Evolutionary conservation across 2,888 invertebrate genomes (phyloP), one percentile per base, ranked within the genome.

Genomic region (Idaea dimidiata): DNA sequence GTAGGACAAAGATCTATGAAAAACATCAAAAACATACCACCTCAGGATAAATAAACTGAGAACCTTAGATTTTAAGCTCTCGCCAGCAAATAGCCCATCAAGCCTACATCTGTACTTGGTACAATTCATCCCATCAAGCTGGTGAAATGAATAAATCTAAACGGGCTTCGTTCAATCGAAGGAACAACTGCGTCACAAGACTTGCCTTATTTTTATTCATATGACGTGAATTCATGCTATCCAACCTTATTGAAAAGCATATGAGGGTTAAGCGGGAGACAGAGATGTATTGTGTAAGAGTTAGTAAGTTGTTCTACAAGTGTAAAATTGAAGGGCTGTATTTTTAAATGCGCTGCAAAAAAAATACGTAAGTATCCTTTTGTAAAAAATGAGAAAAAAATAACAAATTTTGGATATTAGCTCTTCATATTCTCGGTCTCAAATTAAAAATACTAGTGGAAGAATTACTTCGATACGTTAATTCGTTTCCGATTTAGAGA

Each of bases 151-250:
- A 43, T 43, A 14, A 14, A 43, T 43, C 10, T 14, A 16, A 16
- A 54, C 14, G 7, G 16, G n/a, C n/a, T 54, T 17, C 54, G 16
- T 14, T 33, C 33, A 55, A 55, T 43, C 43, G 61, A 33, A 61
- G 43, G 54, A 18, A 54, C 54, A 18, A 24, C 53, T 58, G 18
- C 53, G 54, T 61, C 61, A 56, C 32, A 58, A 56, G 54, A 63
- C 55, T 56, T 33, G 64, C 54, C 64, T 56, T 31, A 69, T 69
- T 66, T 62, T 65, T 65, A 71, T 71, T 68, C 67, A 69, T 66
- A 66, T 68, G 65, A 67, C 62, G 68, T 66, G 61, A 60, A 67
- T n/a, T n/a, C n/a, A n/a, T 57, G 59, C 59, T 62, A 64, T 63
- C 60, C 58, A 59, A 64, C 68, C 68, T 65, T 66, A 62, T 57